Evolutionary conservation across 2,888 invertebrate genomes (phyloP).

Genomic region (Hoplodrina blanda): DNA sequence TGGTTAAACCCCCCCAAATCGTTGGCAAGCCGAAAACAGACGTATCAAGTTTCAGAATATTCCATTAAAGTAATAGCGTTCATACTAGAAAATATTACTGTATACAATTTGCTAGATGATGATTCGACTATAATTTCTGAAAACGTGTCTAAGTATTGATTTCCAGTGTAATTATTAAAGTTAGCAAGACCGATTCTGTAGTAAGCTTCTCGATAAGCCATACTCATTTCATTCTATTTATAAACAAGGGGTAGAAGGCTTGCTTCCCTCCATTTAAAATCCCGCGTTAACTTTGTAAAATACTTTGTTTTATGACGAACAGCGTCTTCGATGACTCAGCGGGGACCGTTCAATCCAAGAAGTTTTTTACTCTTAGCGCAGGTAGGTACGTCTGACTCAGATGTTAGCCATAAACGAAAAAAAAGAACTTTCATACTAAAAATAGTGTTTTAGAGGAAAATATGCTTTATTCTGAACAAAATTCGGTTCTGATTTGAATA

Average conservation of each 20-base stretch:
- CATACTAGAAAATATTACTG: conserved; percentile 1
- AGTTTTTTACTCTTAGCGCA: conserved; percentile 52
- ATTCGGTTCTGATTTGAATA: conserved; percentile 20
- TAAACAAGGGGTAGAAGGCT: conserved; percentile 35
- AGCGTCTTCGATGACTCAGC: conserved; percentile 47
- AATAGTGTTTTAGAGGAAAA: conserved; percentile 40
- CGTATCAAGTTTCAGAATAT: conserved; percentile 49
- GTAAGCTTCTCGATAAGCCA: conserved; percentile 5
- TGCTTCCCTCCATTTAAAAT: conserved; percentile 42
- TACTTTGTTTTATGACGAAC: conserved; percentile 41
- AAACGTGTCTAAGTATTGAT: no score
- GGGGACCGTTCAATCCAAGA: conserved; percentile 51
- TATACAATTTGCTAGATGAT: background rate
- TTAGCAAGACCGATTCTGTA: conserved; percentile 3
- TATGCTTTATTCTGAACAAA: conserved; percentile 36
- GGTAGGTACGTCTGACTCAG: conserved; percentile 56
- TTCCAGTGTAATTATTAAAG: background rate
- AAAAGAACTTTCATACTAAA: conserved; percentile 25
- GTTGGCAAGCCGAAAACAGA: conserved; percentile 30
- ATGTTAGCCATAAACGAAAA: conserved; percentile 51
- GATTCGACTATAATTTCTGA: no score
- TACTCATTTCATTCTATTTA: conserved; percentile 30
- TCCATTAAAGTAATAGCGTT: conserved; percentile 43
- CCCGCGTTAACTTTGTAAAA: conserved; percentile 25
- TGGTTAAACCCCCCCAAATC: conserved; percentile 20